These are phyloP conservation scores for Apocrypta bakeri DNA, from an alignment of 1,140 invertebrate genomes.

Conservation along the genomic window DNA sequence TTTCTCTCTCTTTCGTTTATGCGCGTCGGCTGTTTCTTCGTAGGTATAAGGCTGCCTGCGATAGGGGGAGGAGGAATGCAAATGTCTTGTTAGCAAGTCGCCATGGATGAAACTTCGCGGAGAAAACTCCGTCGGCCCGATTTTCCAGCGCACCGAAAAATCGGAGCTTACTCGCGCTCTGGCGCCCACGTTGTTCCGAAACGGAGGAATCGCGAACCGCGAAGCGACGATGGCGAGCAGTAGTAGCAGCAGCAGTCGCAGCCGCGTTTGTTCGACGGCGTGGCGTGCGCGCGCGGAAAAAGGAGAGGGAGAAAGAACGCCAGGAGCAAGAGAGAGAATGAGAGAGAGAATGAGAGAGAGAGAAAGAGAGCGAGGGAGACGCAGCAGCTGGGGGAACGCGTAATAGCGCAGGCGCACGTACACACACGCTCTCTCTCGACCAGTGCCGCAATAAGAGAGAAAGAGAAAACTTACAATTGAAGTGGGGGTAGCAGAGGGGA, in stretches of 20 bases:
- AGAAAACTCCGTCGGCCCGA: background rate
- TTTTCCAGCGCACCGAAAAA: background rate
- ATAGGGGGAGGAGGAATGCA: background rate
- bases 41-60: background rate
- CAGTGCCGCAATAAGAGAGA: too few relatives aligned
- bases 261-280: conserved; percentile 1
- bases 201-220: background rate
- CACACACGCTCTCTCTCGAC: too few relatives aligned
- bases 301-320: conserved; percentile 45
- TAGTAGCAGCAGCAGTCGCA: background rate
- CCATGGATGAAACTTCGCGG: background rate
- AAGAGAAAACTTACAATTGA: conserved; percentile 44
- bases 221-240: background rate
- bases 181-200: background rate
- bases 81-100: background rate
- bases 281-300: conserved; percentile 40
- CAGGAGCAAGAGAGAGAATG: conserved; percentile 37
- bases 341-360: conserved; percentile 43
- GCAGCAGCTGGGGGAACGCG: background rate
- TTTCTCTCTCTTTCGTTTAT: too few relatives aligned
- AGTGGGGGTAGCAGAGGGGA: background rate
- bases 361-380: background rate
- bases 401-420: background rate
- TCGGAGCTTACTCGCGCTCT: too few relatives aligned
- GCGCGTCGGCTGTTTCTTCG: background rate